These are phyloP conservation scores for Chrysolina americana DNA, from an alignment of 2,888 invertebrate species.

Conservation along the genomic window DNA sequence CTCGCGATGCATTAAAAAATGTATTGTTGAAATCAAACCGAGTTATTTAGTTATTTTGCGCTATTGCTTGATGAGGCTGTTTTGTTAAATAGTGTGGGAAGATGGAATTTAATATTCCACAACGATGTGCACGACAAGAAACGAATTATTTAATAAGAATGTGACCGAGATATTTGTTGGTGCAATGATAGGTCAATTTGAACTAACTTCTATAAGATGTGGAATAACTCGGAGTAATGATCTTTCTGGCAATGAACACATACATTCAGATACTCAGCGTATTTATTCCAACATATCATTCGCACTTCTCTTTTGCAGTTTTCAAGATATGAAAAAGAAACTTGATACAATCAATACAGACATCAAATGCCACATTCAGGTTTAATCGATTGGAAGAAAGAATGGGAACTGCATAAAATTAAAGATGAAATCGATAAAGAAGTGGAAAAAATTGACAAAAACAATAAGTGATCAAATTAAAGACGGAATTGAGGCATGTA, in stretches of 20 bases:
- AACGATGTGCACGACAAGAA: conserved; percentile 28
- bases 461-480: no score
- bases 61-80: conserved; percentile 22
- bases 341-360: no score
- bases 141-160: conserved; percentile 31
- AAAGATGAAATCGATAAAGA: no score
- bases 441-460: no score
- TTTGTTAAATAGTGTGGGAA: conserved; percentile 27
- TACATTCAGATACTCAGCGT: no score
- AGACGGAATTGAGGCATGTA: no score
- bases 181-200: conserved; percentile 18
- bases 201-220: neutral
- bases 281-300: no score
- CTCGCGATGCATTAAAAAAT: conserved; percentile 20
- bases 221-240: neutral
- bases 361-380: no score
- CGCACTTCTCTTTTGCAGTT: no score
- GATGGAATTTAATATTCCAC: conserved; percentile 22
- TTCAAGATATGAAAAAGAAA: no score
- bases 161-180: conserved; percentile 35
- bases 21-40: conserved; percentile 16
- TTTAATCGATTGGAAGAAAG: no score
- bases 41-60: conserved; percentile 9
- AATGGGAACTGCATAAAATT: no score
- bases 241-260: neutral